Evolutionary conservation across 2,797 vertebrate species (phyloP).

Genomic region (Gallirallus australis): DNA sequence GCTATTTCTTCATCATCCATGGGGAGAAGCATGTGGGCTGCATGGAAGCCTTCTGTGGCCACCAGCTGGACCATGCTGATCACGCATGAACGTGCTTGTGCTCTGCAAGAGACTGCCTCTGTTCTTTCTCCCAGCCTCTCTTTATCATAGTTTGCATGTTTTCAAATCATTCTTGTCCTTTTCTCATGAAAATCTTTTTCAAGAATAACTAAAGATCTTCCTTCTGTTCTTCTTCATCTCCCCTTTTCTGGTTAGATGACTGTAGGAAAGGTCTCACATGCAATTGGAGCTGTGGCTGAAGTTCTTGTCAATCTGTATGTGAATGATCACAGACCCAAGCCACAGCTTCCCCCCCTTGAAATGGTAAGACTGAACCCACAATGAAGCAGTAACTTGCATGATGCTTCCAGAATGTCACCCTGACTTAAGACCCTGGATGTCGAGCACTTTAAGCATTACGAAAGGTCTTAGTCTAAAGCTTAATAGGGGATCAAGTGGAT

Average conservation of each 20-base stretch:
- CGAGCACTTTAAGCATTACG: neutral
- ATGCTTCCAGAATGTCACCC: neutral
- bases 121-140: neutral
- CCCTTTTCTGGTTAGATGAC: constrained; percentile 84
- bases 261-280: constrained; percentile 91
- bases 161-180: neutral
- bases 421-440: neutral
- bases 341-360: constrained; percentile 72
- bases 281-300: constrained; percentile 93
- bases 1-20: neutral
- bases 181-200: neutral
- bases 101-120: neutral
- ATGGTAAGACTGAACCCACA: constrained; percentile 84
- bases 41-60: neutral
- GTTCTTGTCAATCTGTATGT: constrained; percentile 94
- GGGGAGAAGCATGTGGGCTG: neutral
- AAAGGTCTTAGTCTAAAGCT: neutral
- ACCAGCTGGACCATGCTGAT: neutral
- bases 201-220: constrained; percentile 21
- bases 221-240: constrained; percentile 35
- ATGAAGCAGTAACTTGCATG: neutral
- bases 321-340: constrained; percentile 93
- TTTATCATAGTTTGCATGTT: neutral
- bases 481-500: neutral
- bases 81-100: neutral